Percentiles rank a stretch among this genome's conserved stretches.
Evolutionary conservation across 1,140 invertebrate genomes (phyloP).

Genomic region (Eupristina koningsbergeri): DNA sequence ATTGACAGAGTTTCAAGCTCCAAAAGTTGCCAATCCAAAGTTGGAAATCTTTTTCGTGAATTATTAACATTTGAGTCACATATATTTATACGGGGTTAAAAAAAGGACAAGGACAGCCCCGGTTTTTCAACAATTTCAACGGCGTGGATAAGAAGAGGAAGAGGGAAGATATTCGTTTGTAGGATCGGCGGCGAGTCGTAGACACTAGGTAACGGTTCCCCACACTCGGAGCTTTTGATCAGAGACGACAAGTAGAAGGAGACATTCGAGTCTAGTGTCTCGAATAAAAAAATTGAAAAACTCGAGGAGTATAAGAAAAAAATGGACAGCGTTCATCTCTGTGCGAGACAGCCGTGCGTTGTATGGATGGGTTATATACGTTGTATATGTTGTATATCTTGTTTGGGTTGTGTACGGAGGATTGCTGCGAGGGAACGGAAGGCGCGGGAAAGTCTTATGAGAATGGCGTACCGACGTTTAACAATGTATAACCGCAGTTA

Average conservation of each 20-base stretch:
- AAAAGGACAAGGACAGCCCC: neutral
- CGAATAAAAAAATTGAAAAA: conserved; percentile 9
- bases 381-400: no score
- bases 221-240: neutral
- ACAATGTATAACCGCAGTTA: conserved; percentile 51
- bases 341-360: neutral
- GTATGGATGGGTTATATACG: no score
- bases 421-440: neutral
- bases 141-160: conserved; percentile 8
- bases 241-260: conserved; percentile 11
- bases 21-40: neutral
- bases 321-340: conserved; percentile 11
- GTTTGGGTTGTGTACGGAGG: no score
- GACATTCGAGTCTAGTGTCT: conserved; percentile 1
- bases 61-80: conserved; percentile 9
- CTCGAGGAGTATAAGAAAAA: conserved; percentile 3
- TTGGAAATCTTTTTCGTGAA: conserved; percentile 1
- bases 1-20: neutral
- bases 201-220: conserved; percentile 17
- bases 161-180: conserved; percentile 18
- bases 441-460: conserved; percentile 44
- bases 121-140: conserved; percentile 13
- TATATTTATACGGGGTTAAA: neutral
- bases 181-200: conserved; percentile 5
- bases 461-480: conserved; percentile 41